Evolutionary conservation across 2,797 vertebrate genomes (phyloP).

Genomic region (Notolabrus celidotus): DNA sequence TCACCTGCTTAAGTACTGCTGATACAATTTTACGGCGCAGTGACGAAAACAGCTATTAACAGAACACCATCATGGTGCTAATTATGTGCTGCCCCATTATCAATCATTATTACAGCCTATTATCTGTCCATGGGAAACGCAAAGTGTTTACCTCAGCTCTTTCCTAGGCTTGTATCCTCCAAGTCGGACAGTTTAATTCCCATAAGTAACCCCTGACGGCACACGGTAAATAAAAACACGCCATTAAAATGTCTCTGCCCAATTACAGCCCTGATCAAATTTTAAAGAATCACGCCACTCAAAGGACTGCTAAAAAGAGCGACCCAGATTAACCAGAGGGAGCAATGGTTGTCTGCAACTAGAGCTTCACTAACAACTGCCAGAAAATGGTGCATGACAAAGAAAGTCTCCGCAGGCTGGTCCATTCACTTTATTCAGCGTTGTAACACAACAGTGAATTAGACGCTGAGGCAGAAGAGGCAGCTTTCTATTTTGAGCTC

Average conservation of each 20-base stretch:
- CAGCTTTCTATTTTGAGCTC: slow-evolving; percentile 62
- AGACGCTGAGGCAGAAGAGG: slow-evolving; percentile 43
- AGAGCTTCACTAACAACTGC: slow-evolving; percentile 64
- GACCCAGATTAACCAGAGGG: slow-evolving; percentile 51
- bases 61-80: background rate
- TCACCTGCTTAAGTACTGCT: background rate
- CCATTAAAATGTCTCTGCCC: slow-evolving; percentile 39
- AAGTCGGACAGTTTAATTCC: background rate
- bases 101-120: slow-evolving; percentile 11
- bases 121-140: slow-evolving; percentile 2
- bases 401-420: slow-evolving; percentile 49
- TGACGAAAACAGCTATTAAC: slow-evolving; percentile 5
- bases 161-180: background rate
- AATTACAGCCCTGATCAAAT: slow-evolving; percentile 31
- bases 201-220: slow-evolving; percentile 33
- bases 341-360: slow-evolving; percentile 49
- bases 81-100: slow-evolving; percentile 6
- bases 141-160: slow-evolving; percentile 15
- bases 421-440: slow-evolving; percentile 57
- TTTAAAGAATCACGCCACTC: slow-evolving; percentile 12
- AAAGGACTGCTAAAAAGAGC: slow-evolving; percentile 25
- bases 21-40: background rate
- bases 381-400: slow-evolving; percentile 44
- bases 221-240: slow-evolving; percentile 27
- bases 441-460: slow-evolving; percentile 44